phyloP scores from a whole-genome alignment of 1,140 invertebrate species.

The Agrypnia vestita region DNA sequence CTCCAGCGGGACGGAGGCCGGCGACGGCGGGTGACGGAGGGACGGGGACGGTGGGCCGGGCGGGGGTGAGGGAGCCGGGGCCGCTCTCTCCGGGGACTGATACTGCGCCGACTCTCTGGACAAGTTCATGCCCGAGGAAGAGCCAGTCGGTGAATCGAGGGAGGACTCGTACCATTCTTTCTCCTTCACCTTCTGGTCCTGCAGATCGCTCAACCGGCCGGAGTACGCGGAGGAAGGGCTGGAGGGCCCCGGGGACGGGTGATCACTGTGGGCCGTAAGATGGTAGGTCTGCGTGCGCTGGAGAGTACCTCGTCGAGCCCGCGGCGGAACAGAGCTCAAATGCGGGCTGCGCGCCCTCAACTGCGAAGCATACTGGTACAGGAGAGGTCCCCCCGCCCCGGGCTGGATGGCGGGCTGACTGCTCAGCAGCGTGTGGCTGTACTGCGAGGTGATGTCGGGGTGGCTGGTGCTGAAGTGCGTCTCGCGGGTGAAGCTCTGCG shows the following conservation, averaged over 20 bases:
- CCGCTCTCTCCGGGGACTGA: slow-evolving; percentile 65
- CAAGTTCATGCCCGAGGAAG: slow-evolving; percentile 31
- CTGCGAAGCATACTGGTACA: slow-evolving; percentile 72
- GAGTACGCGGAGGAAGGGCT: background rate
- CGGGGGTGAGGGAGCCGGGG: background rate
- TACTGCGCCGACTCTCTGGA: slow-evolving; percentile 64
- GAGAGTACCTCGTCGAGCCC: slow-evolving; percentile 66
- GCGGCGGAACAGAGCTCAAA: slow-evolving; percentile 66
- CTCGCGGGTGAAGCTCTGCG: slow-evolving; percentile 68
- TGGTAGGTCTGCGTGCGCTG: slow-evolving; percentile 71
- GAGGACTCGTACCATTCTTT: slow-evolving; percentile 86
- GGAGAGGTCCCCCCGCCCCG: slow-evolving; percentile 65
- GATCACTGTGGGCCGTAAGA: slow-evolving; percentile 70
- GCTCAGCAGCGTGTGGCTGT: slow-evolving; percentile 64
- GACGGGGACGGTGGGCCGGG: background rate
- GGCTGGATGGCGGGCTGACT: slow-evolving; percentile 59
- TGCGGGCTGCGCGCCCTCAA: slow-evolving; percentile 70
- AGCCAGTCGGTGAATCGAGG: slow-evolving; percentile 74
- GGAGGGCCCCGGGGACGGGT: slow-evolving; percentile 12
- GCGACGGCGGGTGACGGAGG: background rate
- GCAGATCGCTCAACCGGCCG: slow-evolving; percentile 41
- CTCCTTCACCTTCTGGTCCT: slow-evolving; percentile 71
- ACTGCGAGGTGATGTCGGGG: slow-evolving; percentile 70
- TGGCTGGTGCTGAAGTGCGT: slow-evolving; percentile 72
- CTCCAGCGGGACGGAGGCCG: slow-evolving; percentile 75